Base-by-base conservation (phyloP, 1,140 invertebrate species). In the Vollenhovia emeryi region DNA sequence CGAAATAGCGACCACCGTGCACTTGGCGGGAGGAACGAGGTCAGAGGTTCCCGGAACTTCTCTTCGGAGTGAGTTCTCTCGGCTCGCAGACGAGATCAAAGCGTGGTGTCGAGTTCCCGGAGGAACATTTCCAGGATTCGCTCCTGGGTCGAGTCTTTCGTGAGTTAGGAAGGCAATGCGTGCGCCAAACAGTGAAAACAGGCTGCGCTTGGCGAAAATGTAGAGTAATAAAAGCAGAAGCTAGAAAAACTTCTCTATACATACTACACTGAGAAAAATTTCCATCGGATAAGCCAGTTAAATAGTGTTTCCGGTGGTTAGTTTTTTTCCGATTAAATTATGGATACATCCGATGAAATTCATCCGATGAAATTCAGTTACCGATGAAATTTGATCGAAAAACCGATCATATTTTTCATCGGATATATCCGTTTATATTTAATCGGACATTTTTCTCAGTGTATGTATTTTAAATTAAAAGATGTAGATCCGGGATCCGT, bases 111-210 rank as follows among this genome's bases (percentile, higher is more conserved):
- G 50, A 69, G 59, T 87, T 87, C 86, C 78, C 40, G 43, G 73
- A 87, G 76, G 62, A 74, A 60, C 79, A 59, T 43, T 89, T 89
- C 86, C 86, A 55, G 59, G 73, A 89, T 60, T 82, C 27, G 36
- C 21, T 43, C 45, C 33, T 50, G 43, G 33, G 36, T 69, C 66
- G 66, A 74, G 40, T 55, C 85, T 86, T 74, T 84, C 55, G 43
- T n/a, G 8, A 43, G 33, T 64, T 43, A n/a, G 15, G 13, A 57
- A 27, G 27, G 24, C 50, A 64, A 45, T 27, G 40, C n/a, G 11
- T 55, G 36, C 55, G 69, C 13, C 43, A 55, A 50, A 59, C 59
- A 76, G 11, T 21, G 21, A 62, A 76, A 68, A 30, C 24, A n/a
- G 30, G 18, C 33, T 50, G 13, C 15, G 13, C 11, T 24, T 50